A percentile compares a stretch with the other conserved stretches of the same genome.
phyloP scores from a whole-genome alignment of 1,140 invertebrate species.

The Aleiodes sp. region DNA sequence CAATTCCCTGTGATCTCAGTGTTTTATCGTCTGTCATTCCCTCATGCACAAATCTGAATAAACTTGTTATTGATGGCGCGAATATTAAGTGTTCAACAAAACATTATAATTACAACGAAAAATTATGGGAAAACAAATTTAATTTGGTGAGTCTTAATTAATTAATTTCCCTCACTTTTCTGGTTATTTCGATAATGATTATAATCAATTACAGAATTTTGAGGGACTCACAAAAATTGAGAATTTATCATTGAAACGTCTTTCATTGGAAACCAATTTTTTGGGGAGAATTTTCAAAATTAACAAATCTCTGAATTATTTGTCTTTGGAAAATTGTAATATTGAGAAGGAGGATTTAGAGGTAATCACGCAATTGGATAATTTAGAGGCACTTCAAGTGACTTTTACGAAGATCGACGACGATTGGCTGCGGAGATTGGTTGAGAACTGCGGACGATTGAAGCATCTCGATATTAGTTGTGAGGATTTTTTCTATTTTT shows the following conservation, averaged over 20 bases:
- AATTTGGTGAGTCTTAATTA: neutral
- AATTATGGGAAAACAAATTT: neutral
- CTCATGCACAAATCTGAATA: neutral
- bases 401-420: neutral
- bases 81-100: neutral
- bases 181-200: neutral
- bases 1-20: neutral
- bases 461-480: neutral
- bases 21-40: neutral
- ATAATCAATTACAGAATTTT: neutral
- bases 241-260: neutral
- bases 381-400: neutral
- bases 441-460: neutral
- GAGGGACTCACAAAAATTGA: neutral
- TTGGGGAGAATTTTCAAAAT: neutral
- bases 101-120: neutral
- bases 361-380: neutral
- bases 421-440: neutral
- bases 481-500: neutral
- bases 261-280: neutral
- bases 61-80: neutral
- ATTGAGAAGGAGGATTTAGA: neutral
- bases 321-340: neutral
- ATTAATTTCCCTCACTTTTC: neutral
- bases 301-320: neutral